Evolutionary conservation across 2,113 vertebrate species (phyloP).

Genomic region (Murina feae): DNA sequence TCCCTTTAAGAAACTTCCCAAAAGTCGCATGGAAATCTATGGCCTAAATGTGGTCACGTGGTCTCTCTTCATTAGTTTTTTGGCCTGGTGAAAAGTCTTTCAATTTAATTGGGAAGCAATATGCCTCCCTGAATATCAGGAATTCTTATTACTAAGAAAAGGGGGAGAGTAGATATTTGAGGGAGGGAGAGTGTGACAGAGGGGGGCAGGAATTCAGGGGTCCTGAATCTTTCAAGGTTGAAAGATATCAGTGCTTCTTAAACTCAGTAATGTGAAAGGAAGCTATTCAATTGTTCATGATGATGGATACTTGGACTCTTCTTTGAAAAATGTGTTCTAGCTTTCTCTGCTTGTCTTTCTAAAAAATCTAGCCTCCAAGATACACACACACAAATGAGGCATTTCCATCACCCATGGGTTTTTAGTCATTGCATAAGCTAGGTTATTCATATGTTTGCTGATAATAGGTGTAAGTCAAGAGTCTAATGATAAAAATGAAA

Average conservation of each 20-base stretch:
- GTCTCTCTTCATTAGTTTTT: neutral
- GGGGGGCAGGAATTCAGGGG: neutral
- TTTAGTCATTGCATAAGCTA: neutral
- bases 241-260: neutral
- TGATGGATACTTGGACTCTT: neutral
- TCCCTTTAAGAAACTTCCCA: neutral
- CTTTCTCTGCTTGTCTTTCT: neutral
- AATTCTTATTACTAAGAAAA: neutral
- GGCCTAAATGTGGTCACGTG: neutral
- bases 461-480: neutral
- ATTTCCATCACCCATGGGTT: neutral
- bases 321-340: neutral
- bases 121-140: neutral
- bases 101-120: neutral
- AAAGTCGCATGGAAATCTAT: neutral
- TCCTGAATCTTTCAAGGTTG: neutral
- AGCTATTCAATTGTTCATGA: neutral
- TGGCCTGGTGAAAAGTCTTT: neutral
- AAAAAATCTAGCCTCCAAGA: constrained; percentile 8
- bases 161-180: neutral
- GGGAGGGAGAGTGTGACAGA: rapidly evolving
- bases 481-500: constrained; percentile 51
- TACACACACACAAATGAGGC: neutral
- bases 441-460: neutral
- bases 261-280: neutral